Evolutionary conservation across 1,140 invertebrate species (phyloP), one percentile per base, ranked within the genome.

Genomic region (Zaprionus gabonicus): DNA sequence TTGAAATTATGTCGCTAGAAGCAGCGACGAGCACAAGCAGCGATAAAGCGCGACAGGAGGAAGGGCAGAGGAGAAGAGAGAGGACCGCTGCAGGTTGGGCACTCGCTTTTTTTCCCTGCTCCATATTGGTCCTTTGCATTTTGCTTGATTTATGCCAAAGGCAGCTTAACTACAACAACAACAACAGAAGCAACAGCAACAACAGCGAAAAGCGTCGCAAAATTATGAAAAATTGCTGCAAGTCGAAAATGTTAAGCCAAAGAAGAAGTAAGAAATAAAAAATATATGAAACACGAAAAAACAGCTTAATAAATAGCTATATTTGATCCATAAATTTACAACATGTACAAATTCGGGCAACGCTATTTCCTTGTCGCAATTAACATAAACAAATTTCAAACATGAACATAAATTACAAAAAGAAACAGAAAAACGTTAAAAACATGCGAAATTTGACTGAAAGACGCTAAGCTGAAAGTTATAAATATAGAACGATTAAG

Each of bases 151-250:
- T 88, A 88, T 88, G 85, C 84, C 81, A 84, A 77, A 75, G 78
- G 81, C 69, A 59, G 55, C 67, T 31, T 25, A 56, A 20, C 51
- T 56, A 66, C 25, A 44, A 56, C 51, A 38, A 55, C 25, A 55
- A 41, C 3, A 25, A 51, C 23, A 38, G 36, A 41, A 44, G 44
- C 51, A 38, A 55, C 25, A 55, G 27, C 3, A 25, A 27, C 23
- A 38, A 49, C 55, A 46, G 46, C 10, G 23, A 44, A 31, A 60
- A 63, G 34, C 65, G 31, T 27, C 62, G 63, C 81, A 81, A 84
- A 88, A 87, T 87, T 88, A 88, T 87, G 81, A 87, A 88, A 87
- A 87, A 87, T 87, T 78, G 84, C 76, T 84, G 59, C 84, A 88
- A 80, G 81, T 78, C 76, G 76, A 83, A 80, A 82, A 76, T 81